Conservation (phyloP, 2,888 invertebrate genomes). For the Eutolmus rufibarbis region DNA sequence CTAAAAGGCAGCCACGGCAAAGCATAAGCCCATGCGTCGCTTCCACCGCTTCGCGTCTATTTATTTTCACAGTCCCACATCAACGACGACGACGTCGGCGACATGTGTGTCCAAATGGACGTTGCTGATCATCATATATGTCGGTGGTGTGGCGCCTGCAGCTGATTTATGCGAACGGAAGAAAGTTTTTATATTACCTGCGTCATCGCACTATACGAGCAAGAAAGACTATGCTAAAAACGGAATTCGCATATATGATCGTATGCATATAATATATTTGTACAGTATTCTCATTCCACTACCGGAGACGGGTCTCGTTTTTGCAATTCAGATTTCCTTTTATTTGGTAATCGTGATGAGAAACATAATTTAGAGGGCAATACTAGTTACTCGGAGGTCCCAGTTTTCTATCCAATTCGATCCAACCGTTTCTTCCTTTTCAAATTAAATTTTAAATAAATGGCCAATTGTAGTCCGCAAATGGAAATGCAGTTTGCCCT, state of each 20-base stretch:
- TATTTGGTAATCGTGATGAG: conserved; percentile 23
- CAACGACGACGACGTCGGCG: neutral
- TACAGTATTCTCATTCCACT: neutral
- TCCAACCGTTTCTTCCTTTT: neutral
- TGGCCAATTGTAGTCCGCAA: neutral
- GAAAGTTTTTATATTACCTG: neutral
- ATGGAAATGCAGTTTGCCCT: neutral
- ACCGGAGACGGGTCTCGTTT: neutral
- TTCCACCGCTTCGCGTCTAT: neutral
- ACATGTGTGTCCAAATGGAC: neutral
- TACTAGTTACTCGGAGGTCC: neutral
- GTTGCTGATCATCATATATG: neutral
- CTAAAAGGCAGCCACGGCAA: neutral
- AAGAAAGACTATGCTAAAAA: neutral
- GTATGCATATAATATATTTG: neutral
- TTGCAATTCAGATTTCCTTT: conserved; percentile 32
- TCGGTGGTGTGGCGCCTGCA: conserved; percentile 37
- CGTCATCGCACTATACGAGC: neutral
- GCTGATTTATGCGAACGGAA: conserved; percentile 42
- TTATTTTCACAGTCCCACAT: neutral
- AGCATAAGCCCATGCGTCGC: neutral
- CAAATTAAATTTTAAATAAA: neutral
- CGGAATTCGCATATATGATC: neutral
- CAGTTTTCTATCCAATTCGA: neutral
- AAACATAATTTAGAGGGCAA: conserved; percentile 6